Evolutionary conservation across 2,113 vertebrate genomes (phyloP).

Genomic region (Ahaetulla prasina): DNA sequence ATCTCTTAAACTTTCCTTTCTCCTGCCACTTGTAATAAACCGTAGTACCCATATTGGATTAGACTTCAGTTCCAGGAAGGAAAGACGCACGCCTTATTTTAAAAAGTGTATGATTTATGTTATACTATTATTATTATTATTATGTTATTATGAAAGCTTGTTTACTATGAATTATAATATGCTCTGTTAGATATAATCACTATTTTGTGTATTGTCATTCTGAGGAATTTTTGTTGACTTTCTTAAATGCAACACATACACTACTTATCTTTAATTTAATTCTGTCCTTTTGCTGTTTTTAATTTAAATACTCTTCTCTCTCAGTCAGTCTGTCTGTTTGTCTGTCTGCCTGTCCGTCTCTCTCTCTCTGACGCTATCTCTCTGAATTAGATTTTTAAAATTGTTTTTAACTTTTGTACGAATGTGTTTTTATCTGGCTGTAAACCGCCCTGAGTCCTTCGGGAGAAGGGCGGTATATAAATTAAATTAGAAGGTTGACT

Average conservation of each 20-base stretch:
- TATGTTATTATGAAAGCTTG: background rate
- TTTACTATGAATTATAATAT: background rate
- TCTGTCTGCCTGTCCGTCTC: accelerated
- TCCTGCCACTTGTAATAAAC: background rate
- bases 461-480: no score
- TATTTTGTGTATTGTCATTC: background rate
- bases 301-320: background rate
- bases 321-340: no score
- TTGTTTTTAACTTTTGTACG: no score
- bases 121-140: no score
- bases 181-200: background rate
- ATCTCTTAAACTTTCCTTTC: background rate
- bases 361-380: no score
- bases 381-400: no score
- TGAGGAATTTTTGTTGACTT: background rate
- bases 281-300: background rate
- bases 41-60: background rate
- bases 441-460: no score
- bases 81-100: background rate
- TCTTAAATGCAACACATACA: background rate
- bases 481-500: no score
- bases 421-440: no score
- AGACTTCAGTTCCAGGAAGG: background rate
- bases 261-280: background rate
- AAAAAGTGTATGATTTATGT: background rate